Evolutionary conservation across 2,888 invertebrate species (phyloP).

Genomic region (Oegoconia quadripuncta): DNA sequence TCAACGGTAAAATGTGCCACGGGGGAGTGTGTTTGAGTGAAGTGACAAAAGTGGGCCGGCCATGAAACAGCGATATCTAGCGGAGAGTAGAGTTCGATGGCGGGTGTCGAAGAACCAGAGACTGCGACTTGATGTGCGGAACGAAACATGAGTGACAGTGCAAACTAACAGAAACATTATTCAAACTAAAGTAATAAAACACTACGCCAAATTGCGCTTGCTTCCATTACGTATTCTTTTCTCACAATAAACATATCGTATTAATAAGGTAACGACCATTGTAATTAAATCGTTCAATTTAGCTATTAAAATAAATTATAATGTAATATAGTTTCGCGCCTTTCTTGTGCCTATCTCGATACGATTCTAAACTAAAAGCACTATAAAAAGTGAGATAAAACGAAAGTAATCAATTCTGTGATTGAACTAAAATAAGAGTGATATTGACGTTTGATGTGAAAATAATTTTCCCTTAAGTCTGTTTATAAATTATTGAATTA

Average conservation of each 20-base stretch:
- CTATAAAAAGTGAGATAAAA: conserved; percentile 51
- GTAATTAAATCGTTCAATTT: conserved; percentile 46
- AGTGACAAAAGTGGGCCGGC: conserved; percentile 74
- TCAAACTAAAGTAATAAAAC: conserved; percentile 30
- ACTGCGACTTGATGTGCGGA: conserved; percentile 72
- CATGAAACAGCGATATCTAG: conserved; percentile 69
- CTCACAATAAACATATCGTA: conserved; percentile 70
- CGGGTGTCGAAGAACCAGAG: conserved; percentile 72
- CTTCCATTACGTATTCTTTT: conserved; percentile 70
- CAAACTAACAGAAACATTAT: conserved; percentile 25
- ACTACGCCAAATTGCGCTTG: conserved; percentile 74
- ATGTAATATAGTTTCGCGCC: conserved; percentile 60
- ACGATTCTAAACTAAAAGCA: conserved; percentile 62
- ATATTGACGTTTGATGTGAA: conserved; percentile 52
- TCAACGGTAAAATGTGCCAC: conserved; percentile 52
- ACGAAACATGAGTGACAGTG: conserved; percentile 66
- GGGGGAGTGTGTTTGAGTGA: conserved; percentile 59
- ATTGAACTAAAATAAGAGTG: conserved; percentile 56
- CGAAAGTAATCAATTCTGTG: conserved; percentile 59
- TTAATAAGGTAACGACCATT: conserved; percentile 58
- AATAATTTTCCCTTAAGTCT: conserved; percentile 35
- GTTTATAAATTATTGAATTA: conserved; percentile 20
- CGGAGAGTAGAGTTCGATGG: conserved; percentile 64
- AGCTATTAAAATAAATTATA: conserved; percentile 38
- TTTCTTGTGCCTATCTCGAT: conserved; percentile 72